Evolutionary conservation across 1,140 invertebrate genomes (phyloP).

Genomic region (Laodelphax striatellus): DNA sequence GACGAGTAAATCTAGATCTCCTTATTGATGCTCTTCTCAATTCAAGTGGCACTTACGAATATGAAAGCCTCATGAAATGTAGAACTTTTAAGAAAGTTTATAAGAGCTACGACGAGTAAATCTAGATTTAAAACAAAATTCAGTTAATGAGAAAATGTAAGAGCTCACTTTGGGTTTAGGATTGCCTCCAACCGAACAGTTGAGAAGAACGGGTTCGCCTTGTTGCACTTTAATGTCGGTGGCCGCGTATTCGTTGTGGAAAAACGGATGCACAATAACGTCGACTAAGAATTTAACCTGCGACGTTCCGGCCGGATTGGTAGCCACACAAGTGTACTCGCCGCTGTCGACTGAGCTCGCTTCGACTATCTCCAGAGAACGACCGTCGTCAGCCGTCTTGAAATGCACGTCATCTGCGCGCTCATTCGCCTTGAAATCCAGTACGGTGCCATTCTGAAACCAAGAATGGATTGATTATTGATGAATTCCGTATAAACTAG

Average conservation of each 20-base stretch:
- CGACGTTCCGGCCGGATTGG: constrained; percentile 14
- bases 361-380: constrained; percentile 13
- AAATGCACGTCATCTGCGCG: constrained; percentile 15
- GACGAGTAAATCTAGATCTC: too few relatives aligned
- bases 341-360: constrained; percentile 16
- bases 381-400: constrained; percentile 7
- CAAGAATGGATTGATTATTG: too few relatives aligned
- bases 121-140: too few relatives aligned
- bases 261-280: constrained; percentile 22
- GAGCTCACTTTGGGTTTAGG: constrained; percentile 18
- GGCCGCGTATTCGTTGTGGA: constrained; percentile 10
- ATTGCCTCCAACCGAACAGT: constrained; percentile 16
- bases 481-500: too few relatives aligned
- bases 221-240: neutral
- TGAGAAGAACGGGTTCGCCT: constrained; percentile 12
- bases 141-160: neutral
- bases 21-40: too few relatives aligned
- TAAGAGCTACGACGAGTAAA: too few relatives aligned
- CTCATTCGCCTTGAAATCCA: constrained; percentile 10
- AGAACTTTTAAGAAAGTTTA: too few relatives aligned
- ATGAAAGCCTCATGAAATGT: too few relatives aligned
- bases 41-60: too few relatives aligned
- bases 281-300: constrained; percentile 6
- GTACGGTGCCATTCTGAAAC: constrained; percentile 13
- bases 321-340: constrained; percentile 37